Conservation (phyloP, 2,797 vertebrate genomes). For the Syngnathus acus region DNA sequence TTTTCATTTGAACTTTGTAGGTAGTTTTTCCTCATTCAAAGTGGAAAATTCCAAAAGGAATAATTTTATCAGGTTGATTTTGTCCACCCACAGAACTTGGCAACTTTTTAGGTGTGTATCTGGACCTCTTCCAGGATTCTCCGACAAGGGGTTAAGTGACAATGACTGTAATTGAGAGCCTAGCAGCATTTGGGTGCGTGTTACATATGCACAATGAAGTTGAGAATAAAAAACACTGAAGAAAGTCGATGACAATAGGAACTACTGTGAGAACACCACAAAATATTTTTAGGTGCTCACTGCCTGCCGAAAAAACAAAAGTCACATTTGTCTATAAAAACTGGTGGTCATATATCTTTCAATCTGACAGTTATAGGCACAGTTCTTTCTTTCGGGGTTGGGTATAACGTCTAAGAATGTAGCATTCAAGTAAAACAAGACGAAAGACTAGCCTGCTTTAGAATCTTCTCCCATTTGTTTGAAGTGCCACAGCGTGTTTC, state of each 20-base stretch:
- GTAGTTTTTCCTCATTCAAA: neutral
- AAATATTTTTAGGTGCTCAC: neutral
- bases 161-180: neutral
- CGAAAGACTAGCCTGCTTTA: conserved; percentile 52
- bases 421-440: conserved; percentile 55
- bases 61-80: neutral
- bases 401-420: conserved; percentile 37
- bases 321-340: neutral
- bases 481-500: conserved; percentile 68
- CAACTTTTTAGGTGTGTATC: neutral
- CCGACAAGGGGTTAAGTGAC: neutral
- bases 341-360: neutral
- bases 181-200: neutral
- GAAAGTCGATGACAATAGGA: neutral
- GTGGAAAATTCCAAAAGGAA: neutral
- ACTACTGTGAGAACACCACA: neutral
- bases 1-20: neutral
- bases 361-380: conserved; percentile 13
- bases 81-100: neutral
- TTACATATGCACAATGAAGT: neutral
- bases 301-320: neutral
- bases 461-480: conserved; percentile 65
- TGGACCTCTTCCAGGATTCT: neutral
- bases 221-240: neutral
- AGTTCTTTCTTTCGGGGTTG: neutral